Base-by-base conservation (phyloP, 2,113 vertebrate genomes). In the Lynx canadensis region DNA sequence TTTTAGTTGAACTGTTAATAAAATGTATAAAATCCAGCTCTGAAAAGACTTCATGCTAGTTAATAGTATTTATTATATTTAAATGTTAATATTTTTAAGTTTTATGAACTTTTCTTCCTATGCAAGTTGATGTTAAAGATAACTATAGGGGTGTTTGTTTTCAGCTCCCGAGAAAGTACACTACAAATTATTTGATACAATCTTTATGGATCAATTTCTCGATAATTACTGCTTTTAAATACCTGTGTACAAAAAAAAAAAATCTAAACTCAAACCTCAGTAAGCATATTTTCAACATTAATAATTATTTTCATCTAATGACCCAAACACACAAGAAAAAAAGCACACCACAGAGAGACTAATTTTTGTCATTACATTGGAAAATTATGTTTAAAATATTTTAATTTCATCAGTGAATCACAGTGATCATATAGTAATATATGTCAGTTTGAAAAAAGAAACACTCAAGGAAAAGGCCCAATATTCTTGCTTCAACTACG, bases 401-500 rank as follows among this genome's bases (percentile, higher is more conserved):
- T 97, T 60, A 78, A 48, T 45, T 95, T 87, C 89, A 73, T 57
- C 66, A 97, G 48, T 94, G 90, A 97, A 93, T 79, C 74, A 93
- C 31, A 76, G 82, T 12, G 76, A 95, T 83, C 94, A 94, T 87
- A 95, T 31, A 97, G 89, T 97, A 97, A 98, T 68, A 96, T 7
- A 36, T 19, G 36, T 95, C 63, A 91, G 80, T 79, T 95, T 96
- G 41, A 82, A 57, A 89, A 78, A 69, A 45, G 12, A 92, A 57
- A 73, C 80, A 97, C 52, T 96, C 95, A 97, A 98, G 93, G 66
- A 98, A 98, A 98, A 95, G 81, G 81, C 76, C 90, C 69, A 84
- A 97, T 81, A 96, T 91, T 98, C 97, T 98, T 98, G 97, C 98
- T 98, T 98, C 98, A 98, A 98, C 97, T 98, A 98, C 89, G 97